Conservation (phyloP, 2,888 invertebrate genomes). For the Polyommatus icarus region DNA sequence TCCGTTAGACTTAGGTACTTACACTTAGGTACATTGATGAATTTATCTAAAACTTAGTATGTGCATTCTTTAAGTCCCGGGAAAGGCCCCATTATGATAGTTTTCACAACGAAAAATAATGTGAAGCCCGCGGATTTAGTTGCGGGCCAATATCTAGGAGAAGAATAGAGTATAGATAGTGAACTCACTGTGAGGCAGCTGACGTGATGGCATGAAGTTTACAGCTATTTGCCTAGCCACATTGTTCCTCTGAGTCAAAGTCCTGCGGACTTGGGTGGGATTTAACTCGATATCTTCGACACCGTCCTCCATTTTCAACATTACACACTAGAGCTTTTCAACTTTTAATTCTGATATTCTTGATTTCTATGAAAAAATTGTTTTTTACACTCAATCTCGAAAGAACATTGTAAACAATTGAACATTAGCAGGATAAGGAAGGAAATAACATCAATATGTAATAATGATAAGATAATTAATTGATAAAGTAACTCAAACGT, state of each 20-base stretch:
- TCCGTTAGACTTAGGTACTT: too few species aligned
- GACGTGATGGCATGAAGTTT: conserved; percentile 74
- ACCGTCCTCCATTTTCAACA: conserved; percentile 45
- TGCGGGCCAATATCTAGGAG: background rate
- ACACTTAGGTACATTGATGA: too few species aligned
- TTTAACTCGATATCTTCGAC: conserved; percentile 53
- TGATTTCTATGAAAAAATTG: background rate
- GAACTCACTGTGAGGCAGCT: conserved; percentile 64
- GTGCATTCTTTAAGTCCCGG: too few species aligned
- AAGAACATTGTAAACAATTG: background rate
- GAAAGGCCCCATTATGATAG: too few species aligned
- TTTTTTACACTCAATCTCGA: background rate
- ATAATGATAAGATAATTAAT: background rate
- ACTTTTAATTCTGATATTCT: background rate
- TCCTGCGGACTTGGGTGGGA: conserved; percentile 53
- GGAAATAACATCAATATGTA: background rate
- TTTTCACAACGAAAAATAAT: too few species aligned
- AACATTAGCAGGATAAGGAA: background rate
- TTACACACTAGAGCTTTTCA: background rate
- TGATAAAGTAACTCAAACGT: background rate
- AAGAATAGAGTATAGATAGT: background rate
- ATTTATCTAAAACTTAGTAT: too few species aligned
- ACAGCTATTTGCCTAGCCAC: conserved; percentile 69
- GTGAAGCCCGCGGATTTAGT: too few species aligned
- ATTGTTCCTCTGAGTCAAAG: conserved; percentile 56